A percentile compares a stretch with the other conserved stretches of the same genome.
Evolutionary conservation across 2,797 vertebrate genomes (phyloP).

Genomic region (Melanotaenia boesemani): DNA sequence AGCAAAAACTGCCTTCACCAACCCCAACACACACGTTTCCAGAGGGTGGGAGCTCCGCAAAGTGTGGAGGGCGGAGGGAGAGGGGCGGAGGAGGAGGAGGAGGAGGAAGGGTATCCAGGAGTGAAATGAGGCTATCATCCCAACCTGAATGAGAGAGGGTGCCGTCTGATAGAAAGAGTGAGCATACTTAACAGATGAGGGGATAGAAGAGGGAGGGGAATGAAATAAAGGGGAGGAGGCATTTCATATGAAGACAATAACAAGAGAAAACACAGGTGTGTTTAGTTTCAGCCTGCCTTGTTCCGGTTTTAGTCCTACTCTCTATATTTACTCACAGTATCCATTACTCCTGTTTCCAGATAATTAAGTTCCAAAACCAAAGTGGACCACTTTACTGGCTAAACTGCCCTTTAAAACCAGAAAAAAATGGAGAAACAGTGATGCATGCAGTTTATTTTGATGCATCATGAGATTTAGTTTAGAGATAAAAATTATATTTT

Average conservation of each 20-base stretch:
- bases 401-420: background rate
- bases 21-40: constrained; percentile 87
- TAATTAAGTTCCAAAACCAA: background rate
- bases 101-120: constrained; percentile 43
- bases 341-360: background rate
- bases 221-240: constrained; percentile 14
- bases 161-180: constrained; percentile 13
- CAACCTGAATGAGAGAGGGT: constrained; percentile 86
- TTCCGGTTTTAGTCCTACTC: constrained; percentile 8
- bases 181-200: background rate
- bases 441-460: background rate
- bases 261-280: constrained; percentile 18
- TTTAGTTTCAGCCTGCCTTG: constrained; percentile 18
- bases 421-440: background rate
- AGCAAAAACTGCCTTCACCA: constrained; percentile 88
- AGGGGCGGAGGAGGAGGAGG: constrained; percentile 65
- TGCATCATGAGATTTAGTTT: background rate
- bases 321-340: background rate
- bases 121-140: constrained; percentile 76
- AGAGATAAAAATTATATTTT: background rate
- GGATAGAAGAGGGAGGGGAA: background rate
- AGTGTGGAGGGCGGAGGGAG: constrained; percentile 86
- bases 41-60: constrained; percentile 87
- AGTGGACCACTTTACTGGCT: constrained; percentile 1
- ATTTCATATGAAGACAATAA: constrained; percentile 13